A percentile compares a stretch with the other conserved stretches of the same genome.
Evolutionary conservation across 2,113 vertebrate genomes (phyloP).

Genomic region (Symphodus melops): DNA sequence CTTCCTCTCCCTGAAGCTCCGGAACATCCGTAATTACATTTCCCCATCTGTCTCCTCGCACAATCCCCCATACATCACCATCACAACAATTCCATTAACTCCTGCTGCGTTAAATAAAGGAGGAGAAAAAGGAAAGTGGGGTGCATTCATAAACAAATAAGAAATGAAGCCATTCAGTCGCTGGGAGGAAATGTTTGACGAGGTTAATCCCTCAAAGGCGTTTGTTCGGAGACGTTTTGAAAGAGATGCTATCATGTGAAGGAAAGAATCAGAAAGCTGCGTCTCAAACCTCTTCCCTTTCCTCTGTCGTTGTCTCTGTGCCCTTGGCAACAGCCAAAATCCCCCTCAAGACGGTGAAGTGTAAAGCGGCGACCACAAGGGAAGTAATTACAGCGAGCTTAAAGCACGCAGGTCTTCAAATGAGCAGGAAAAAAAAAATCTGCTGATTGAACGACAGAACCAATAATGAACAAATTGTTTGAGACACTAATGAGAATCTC

Average conservation of each 20-base stretch:
- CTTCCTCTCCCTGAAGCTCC: constrained; percentile 42
- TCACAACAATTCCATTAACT: constrained; percentile 79
- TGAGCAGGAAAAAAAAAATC: constrained; percentile 38
- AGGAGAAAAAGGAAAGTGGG: background rate
- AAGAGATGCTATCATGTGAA: constrained; percentile 35
- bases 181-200: constrained; percentile 49
- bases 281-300: constrained; percentile 28
- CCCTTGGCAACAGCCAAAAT: constrained; percentile 60
- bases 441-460: constrained; percentile 61
- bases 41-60: constrained; percentile 72
- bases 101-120: constrained; percentile 61
- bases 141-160: constrained; percentile 62
- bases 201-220: constrained; percentile 65
- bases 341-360: constrained; percentile 58
- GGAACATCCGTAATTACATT: constrained; percentile 79
- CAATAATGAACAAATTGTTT: constrained; percentile 57
- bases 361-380: constrained; percentile 55
- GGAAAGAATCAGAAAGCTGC: constrained; percentile 16
- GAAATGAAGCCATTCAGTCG: constrained; percentile 58
- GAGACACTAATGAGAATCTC: constrained; percentile 57
- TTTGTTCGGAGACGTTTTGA: constrained; percentile 59
- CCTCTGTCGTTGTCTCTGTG: constrained; percentile 47
- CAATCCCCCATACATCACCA: constrained; percentile 76
- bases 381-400: constrained; percentile 69
- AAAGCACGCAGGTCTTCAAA: constrained; percentile 52